Base-by-base conservation (phyloP, 2,888 invertebrate genomes). In the Amiota minor region DNA sequence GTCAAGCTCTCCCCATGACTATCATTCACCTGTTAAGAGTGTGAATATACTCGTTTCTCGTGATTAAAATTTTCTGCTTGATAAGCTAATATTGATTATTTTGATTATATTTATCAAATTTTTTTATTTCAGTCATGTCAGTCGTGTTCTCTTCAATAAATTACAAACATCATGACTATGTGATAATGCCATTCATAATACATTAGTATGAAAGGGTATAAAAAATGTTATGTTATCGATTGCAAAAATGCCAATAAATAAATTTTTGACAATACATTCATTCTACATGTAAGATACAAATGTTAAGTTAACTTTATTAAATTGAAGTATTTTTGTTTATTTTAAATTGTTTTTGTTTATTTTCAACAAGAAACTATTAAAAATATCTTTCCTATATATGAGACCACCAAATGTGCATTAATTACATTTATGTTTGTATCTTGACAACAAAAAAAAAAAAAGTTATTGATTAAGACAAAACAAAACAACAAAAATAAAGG, bases 251-350 rank as follows among this genome's bases (percentile, higher is more conserved):
- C 79, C 80, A 82, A 83, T 83, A 81, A 82, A 83, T 83, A 81
- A 80, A 81, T 78, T 80, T 83, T 85, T 83, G 83, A 85, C 84
- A 83, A 84, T 76, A 81, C 82, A 80, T 81, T 83, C 35, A 35
- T 35, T 35, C 35, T 35, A 35, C 6, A 35, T 35, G 35, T 35
- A 35, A 35, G 6, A 77, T 80, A 75, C 77, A 81, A 84, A 80
- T 82, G 85, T 73, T 81, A 80, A 85, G 85, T 73, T 81, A 75
- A 80, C 80, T 85, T 82, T 83, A 83, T 81, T 82, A 80, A 79
- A 75, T 74, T 72, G 62, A 23, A 23, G 16, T 12, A 16, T 64
- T 68, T 18, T 69, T 72, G 69, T 59, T 71, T 47, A 47, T 56
- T 59, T 47, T 47, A n/a, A 35, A 18, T 59, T 72, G 50, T 71